Percentiles rank a stretch among this genome's conserved stretches.
phyloP scores from a whole-genome alignment of 1,140 invertebrate genomes.

The Adelges cooleyi region DNA sequence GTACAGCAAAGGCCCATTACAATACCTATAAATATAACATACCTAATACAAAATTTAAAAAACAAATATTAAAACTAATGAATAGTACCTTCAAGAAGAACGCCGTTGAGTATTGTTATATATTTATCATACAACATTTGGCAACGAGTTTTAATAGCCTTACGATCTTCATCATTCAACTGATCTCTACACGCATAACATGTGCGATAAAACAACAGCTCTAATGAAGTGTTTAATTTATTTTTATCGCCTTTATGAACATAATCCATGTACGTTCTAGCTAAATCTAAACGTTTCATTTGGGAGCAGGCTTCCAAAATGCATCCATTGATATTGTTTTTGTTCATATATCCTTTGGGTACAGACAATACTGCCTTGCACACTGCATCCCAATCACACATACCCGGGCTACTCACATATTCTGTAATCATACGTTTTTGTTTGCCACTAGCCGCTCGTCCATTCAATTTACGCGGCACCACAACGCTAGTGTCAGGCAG shows the following conservation, averaged over 20 bases:
- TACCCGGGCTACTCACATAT: background rate
- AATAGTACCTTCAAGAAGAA: constrained; percentile 2
- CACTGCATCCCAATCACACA: background rate
- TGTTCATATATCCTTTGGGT: constrained; percentile 10
- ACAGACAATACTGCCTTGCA: background rate
- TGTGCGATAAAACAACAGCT: constrained; percentile 1
- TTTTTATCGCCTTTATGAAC: background rate
- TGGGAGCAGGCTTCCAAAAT: constrained; percentile 6
- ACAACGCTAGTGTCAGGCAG: background rate
- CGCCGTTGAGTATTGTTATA: background rate
- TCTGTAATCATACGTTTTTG: constrained; percentile 14
- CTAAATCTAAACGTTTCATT: constrained; percentile 1
- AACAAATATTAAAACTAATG: background rate
- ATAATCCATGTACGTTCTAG: constrained; percentile 17
- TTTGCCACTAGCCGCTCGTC: background rate
- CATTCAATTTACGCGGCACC: background rate
- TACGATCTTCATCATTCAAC: background rate
- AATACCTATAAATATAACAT: background rate
- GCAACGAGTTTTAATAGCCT: background rate
- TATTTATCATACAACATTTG: background rate
- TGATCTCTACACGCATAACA: background rate
- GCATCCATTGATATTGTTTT: constrained; percentile 17
- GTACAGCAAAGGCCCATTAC: constrained; percentile 16
- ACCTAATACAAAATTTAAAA: too few species aligned
- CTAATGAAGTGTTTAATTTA: background rate